A percentile compares a stretch with the other conserved stretches of the same genome.
phyloP scores from a whole-genome alignment of 2,888 invertebrate species.

The Eilema depressum region DNA sequence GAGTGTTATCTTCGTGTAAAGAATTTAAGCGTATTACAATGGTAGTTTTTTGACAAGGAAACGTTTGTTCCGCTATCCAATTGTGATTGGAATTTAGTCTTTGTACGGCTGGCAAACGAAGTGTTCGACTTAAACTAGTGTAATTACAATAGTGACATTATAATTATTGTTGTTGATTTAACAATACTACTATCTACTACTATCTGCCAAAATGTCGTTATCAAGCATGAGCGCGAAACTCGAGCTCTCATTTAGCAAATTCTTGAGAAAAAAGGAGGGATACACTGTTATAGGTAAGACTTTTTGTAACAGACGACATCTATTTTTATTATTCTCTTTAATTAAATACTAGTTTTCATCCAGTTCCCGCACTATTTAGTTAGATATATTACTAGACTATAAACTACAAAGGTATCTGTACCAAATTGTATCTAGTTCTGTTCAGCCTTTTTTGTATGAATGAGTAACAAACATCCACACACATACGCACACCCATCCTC shows the following conservation, averaged over 20 bases:
- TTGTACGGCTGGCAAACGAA: conserved; percentile 23
- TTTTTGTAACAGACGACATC: neutral
- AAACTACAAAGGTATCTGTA: neutral
- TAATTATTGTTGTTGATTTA: neutral
- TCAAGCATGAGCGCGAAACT: conserved; percentile 56
- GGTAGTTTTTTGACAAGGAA: conserved; percentile 49
- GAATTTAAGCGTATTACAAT: conserved; percentile 38
- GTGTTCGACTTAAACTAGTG: conserved; percentile 25
- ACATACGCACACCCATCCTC: neutral
- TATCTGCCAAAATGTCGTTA: conserved; percentile 47
- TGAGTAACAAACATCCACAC: neutral
- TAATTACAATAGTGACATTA: neutral
- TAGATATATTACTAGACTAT: neutral
- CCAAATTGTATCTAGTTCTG: neutral
- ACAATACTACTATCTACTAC: conserved; percentile 9
- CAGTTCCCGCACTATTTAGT: too few relatives aligned
- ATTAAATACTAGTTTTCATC: neutral
- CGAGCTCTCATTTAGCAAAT: conserved; percentile 66
- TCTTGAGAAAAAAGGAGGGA: conserved; percentile 69
- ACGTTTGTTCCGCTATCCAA: conserved; percentile 37
- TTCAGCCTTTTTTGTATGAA: neutral
- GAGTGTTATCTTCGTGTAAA: conserved; percentile 30
- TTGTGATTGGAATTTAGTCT: conserved; percentile 42
- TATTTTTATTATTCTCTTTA: neutral
- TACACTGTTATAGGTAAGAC: conserved; percentile 72